Conservation (phyloP, 2,888 invertebrate species). For the Drosophila neonasuta region DNA sequence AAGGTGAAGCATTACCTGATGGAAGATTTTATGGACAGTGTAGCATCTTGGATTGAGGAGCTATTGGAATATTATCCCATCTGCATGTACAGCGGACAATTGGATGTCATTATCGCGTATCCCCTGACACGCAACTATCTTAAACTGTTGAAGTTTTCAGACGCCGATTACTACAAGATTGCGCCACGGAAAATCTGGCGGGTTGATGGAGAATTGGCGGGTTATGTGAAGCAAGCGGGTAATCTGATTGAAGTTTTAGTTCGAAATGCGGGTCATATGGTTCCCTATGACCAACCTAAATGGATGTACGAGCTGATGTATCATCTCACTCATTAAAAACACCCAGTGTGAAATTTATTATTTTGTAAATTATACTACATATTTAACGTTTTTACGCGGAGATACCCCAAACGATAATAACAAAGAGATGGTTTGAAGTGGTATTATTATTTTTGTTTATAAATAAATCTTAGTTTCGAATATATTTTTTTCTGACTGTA, state of each 20-base stretch:
- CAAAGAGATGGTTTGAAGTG: too few relatives aligned
- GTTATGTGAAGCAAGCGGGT: conserved; percentile 88
- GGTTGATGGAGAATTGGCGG: conserved; percentile 87
- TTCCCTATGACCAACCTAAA: conserved; percentile 89
- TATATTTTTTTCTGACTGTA: too few relatives aligned
- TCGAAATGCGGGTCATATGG: conserved; percentile 91
- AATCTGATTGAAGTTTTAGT: conserved; percentile 89
- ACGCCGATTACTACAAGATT: conserved; percentile 85
- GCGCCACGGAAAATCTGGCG: conserved; percentile 88
- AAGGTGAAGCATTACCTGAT: conserved; percentile 88
- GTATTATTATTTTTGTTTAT: too few relatives aligned
- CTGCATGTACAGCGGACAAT: conserved; percentile 93
- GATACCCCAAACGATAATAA: too few relatives aligned
- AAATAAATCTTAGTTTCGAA: neutral
- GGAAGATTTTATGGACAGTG: conserved; percentile 91
- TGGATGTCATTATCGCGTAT: conserved; percentile 95
- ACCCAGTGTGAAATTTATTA: conserved; percentile 2
- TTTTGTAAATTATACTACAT: neutral
- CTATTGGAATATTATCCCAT: conserved; percentile 85
- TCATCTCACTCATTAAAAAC: conserved; percentile 66
- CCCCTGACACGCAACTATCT: conserved; percentile 92
- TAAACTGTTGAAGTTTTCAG: conserved; percentile 87
- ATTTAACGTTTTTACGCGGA: neutral
- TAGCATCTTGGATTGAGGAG: conserved; percentile 88
- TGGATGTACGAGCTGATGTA: conserved; percentile 88